Base-by-base conservation (phyloP, 2,113 vertebrate genomes). In the Gila orcuttii region DNA sequence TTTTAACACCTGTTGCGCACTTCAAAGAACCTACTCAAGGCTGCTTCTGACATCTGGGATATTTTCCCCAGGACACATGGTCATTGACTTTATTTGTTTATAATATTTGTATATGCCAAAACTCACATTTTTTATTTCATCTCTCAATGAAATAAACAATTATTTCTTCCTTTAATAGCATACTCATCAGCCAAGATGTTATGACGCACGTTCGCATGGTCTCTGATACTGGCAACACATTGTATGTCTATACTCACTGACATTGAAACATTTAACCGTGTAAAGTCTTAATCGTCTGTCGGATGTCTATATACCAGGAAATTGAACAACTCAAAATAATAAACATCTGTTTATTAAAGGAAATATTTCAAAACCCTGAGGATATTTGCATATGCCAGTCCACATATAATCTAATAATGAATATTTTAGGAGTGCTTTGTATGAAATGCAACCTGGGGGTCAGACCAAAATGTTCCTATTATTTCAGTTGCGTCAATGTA, bases 1-100 rank as follows among this genome's bases (percentile, higher is more conserved):
- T 91, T 91, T 74, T 31, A 59, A 85, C 98, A 99, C 93, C 97
- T 98, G 97, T 86, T 84, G 66, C 74, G 31, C 47, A 50, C 88
- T 83, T 92, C 87, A 89, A 89, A 90, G 85, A 82, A 85, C 64
- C 59, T 6, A 76, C 21, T 89, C 66, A 90, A 86, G 36, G 62
- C 83, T 39, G 89, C 82, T 86, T 84, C n/a, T 71, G 59, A 86
- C 87, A 52, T 79, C 86, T 68, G 86, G 66, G 47, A 36, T 42
- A 62, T 79, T 89, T 85, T 76, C 85, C 71, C 25, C 17, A 66
- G 52, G 45, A 47, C 64, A 60, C 21, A 0, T n/a, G 47, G 47
- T 39, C 64, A 17, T 23, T 62, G n/a, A 42, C 60, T 81, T 11
- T 36, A 1, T 55, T 39, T 66, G 36, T 81, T 71, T 55, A 21